phyloP scores from a whole-genome alignment of 2,113 vertebrate species.

The Recurvirostra avosetta region DNA sequence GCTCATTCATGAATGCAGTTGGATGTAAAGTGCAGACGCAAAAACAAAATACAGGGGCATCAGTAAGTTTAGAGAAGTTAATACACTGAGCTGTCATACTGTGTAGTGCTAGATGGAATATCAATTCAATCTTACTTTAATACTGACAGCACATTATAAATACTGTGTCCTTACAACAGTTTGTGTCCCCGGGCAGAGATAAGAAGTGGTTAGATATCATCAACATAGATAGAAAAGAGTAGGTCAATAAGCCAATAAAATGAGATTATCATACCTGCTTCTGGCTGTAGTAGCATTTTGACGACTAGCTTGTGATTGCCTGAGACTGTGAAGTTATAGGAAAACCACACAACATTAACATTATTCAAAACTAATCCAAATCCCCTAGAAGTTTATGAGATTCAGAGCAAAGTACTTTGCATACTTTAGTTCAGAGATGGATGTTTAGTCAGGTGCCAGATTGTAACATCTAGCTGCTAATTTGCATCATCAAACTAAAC shows the following conservation, averaged over 20 bases:
- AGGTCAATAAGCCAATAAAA: background rate
- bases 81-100: background rate
- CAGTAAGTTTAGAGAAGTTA: background rate
- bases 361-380: background rate
- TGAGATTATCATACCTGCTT: background rate
- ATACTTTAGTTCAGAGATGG: background rate
- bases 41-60: background rate
- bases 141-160: background rate
- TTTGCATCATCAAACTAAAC: background rate
- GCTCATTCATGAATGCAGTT: background rate
- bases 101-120: background rate
- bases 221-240: background rate
- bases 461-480: background rate
- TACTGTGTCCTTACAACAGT: background rate
- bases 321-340: background rate
- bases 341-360: background rate
- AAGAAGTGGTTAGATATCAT: background rate
- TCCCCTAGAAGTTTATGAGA: background rate
- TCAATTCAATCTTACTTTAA: background rate
- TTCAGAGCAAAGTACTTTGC: background rate
- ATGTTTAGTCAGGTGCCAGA: background rate
- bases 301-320: background rate
- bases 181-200: background rate
- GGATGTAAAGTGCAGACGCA: background rate
- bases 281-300: background rate